Conservation (phyloP, 2,797 vertebrate genomes). For the Pampus argenteus region DNA sequence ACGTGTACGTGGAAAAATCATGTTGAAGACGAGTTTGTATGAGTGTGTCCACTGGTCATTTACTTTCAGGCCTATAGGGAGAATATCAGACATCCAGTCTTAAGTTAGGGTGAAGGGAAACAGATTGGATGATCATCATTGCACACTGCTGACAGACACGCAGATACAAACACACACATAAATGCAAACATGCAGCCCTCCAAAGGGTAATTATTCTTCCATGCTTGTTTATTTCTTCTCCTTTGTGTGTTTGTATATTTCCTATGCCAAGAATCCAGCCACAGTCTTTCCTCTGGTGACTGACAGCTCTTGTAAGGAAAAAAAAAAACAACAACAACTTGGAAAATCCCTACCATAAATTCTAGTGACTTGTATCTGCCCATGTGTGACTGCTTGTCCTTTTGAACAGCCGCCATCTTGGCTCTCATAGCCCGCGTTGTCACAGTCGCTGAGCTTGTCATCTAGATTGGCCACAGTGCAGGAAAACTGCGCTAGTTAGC, state of each 20-base stretch:
- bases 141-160: constrained; percentile 21
- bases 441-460: constrained; percentile 45
- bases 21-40: constrained; percentile 12
- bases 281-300: constrained; percentile 57
- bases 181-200: constrained; percentile 31
- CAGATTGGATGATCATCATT: constrained; percentile 33
- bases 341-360: constrained; percentile 69
- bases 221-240: constrained; percentile 51
- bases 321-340: constrained; percentile 13
- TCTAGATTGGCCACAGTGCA: constrained; percentile 37
- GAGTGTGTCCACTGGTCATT: constrained; percentile 18
- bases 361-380: constrained; percentile 46
- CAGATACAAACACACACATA: constrained; percentile 34
- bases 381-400: constrained; percentile 20
- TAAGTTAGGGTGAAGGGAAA: constrained; percentile 22
- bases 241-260: constrained; percentile 46
- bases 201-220: constrained; percentile 39
- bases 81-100: constrained; percentile 15
- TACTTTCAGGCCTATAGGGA: background rate
- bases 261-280: constrained; percentile 49
- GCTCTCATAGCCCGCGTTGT: constrained; percentile 26
- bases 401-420: constrained; percentile 66
- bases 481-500: constrained; percentile 50
- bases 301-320: constrained; percentile 26
- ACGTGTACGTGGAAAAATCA: background rate